phyloP scores from a whole-genome alignment of 92 coral and sea anemone genomes.

The Phymanthus crucifer region DNA sequence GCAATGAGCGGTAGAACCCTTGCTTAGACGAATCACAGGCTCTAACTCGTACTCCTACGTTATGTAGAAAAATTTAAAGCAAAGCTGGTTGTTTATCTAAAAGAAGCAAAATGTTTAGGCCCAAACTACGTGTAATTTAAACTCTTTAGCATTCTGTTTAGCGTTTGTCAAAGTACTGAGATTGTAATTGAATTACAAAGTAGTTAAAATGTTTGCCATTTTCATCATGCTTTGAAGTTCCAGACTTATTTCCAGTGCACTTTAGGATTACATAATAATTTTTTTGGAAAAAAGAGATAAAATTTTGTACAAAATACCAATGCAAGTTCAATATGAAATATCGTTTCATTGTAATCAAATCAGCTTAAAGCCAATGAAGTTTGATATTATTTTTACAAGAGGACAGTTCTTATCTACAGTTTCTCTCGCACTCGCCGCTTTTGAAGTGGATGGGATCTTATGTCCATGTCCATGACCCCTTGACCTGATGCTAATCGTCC shows the following conservation, averaged over 20 bases:
- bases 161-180: background rate
- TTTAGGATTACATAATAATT: background rate
- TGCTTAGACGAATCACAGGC: background rate
- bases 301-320: too few relatives aligned
- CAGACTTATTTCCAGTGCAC: background rate
- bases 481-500: conserved; percentile 5
- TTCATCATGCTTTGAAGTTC: background rate
- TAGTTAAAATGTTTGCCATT: background rate
- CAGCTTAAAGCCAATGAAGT: background rate
- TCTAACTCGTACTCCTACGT: background rate
- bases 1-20: conserved; percentile 1
- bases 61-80: background rate
- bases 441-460: background rate
- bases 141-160: background rate
- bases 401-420: conserved; percentile 20
- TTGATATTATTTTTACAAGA: background rate
- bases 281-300: background rate
- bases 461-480: conserved; percentile 13
- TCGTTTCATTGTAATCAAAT: background rate
- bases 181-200: background rate
- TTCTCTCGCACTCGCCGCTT: conserved; percentile 15
- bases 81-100: background rate
- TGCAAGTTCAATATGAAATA: too few relatives aligned
- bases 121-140: background rate
- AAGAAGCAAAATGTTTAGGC: background rate